Base-by-base conservation (phyloP, 2,888 invertebrate species). In the Cosmopolites sordidus region DNA sequence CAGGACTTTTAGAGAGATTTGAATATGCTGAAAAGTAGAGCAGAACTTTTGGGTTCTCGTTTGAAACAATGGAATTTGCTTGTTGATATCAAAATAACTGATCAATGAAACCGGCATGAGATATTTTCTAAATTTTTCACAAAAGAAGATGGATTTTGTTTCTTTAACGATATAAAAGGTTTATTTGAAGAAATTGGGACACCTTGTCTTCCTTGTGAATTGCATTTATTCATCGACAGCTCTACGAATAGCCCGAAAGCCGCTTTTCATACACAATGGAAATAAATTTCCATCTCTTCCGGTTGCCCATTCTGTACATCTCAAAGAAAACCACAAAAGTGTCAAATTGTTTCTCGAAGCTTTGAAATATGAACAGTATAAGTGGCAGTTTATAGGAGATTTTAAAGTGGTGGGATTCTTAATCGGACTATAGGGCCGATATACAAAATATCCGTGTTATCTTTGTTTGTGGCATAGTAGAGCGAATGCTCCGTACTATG, bases 201-300 rank as follows among this genome's bases (percentile, higher is more conserved):
- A 29, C 43, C 51, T n/a, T 58, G 46, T 42, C 37, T 43, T 18
- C 51, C 54, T 40, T 45, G 22, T 27, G 55, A 61, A 48, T 60
- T 60, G 58, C 50, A 54, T 16, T 43, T 61, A 16, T 60, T 61
- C 22, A 60, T 60, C 9, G 61, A 61, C 48, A 58, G 55, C 43
- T 53, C 45, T 14, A 47, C 49, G 33, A 50, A 39, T 41, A 22
- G 42, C 22, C 29, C 61, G 17, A 63, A 64, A 55, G 56, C 55
- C 6, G 63, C n/a, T 64, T 43, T 27, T 63, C 15, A 43, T 64
- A 59, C 56, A n/a, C n/a, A 58, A 37, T 48, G 64, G 65, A 29
- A 69, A 66, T 55, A 55, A 56, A 56, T 62, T 61, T 44, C 60
- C 64, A 47, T 62, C 64, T 52, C 50, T 67, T 56, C 66, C 68